Percentiles rank a stretch among this genome's conserved stretches.
Evolutionary conservation across 2,113 vertebrate genomes (phyloP).

Genomic region (Rallus limicola): DNA sequence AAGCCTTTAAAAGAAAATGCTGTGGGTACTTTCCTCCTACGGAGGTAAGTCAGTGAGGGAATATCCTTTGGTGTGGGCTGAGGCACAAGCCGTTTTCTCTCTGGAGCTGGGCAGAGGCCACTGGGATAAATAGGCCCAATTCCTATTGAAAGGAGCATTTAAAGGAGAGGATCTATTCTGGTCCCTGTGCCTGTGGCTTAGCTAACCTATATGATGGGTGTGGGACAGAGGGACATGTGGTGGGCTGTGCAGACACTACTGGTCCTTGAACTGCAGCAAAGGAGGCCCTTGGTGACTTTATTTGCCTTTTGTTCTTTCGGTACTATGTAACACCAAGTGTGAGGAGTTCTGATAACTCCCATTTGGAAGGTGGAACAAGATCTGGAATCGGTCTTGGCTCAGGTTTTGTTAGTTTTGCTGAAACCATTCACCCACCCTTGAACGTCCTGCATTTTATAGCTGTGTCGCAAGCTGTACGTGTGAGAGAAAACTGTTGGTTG

Average conservation of each 20-base stretch:
- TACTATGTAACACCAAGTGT: neutral
- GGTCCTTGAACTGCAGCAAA: neutral
- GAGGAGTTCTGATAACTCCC: neutral
- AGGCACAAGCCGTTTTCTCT: neutral
- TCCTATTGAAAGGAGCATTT: neutral
- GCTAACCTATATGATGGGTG: neutral
- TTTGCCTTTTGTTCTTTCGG: neutral
- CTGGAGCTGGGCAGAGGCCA: neutral
- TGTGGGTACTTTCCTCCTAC: too few relatives aligned
- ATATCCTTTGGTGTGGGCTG: too few relatives aligned
- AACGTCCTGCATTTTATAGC: neutral
- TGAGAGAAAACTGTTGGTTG: neutral
- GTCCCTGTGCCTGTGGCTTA: rapidly evolving
- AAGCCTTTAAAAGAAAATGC: too few relatives aligned
- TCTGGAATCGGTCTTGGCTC: neutral
- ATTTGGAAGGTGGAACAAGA: neutral
- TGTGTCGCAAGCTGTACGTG: neutral
- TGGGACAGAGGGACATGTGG: neutral
- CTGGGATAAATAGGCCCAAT: neutral
- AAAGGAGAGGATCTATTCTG: neutral
- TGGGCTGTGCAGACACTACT: neutral
- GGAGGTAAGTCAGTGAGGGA: too few relatives aligned
- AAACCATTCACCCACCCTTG: neutral
- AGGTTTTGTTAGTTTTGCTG: neutral
- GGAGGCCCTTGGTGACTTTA: neutral